phyloP scores from a whole-genome alignment of 1,140 invertebrate species.

The Zaprionus ornatus region DNA sequence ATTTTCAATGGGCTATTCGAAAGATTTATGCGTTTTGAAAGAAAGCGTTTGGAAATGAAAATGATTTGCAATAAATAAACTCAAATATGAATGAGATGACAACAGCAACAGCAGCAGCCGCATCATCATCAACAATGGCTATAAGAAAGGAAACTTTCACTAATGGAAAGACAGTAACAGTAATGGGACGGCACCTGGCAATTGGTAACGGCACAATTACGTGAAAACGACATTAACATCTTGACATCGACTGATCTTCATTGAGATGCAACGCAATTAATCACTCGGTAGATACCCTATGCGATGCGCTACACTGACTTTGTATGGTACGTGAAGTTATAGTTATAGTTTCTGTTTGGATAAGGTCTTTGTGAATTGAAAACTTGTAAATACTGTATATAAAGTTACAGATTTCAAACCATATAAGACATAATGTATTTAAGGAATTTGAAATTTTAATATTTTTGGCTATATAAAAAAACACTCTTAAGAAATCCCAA shows the following conservation, averaged over 20 bases:
- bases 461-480: not conserved
- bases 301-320: not conserved
- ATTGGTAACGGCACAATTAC: slow-evolving; percentile 57
- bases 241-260: slow-evolving; percentile 5
- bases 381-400: no score
- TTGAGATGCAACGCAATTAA: not conserved
- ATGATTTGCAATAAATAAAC: slow-evolving; percentile 57
- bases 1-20: slow-evolving; percentile 40
- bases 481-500: not conserved
- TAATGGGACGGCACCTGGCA: slow-evolving; percentile 37
- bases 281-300: not conserved
- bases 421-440: not conserved
- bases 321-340: not conserved
- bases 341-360: no score
- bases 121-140: slow-evolving; percentile 13
- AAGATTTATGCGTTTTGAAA: slow-evolving; percentile 42
- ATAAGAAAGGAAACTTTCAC: slow-evolving; percentile 65
- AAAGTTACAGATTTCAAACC: not conserved
- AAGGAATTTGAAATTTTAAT: not conserved
- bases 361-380: no score
- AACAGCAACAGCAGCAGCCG: slow-evolving; percentile 7
- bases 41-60: slow-evolving; percentile 48
- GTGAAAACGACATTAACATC: slow-evolving; percentile 65
- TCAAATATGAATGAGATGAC: slow-evolving; percentile 42
- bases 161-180: slow-evolving; percentile 51